These are phyloP conservation scores for Daphoenositta chrysoptera DNA, from an alignment of 2,113 vertebrate species.

Conservation along the genomic window DNA sequence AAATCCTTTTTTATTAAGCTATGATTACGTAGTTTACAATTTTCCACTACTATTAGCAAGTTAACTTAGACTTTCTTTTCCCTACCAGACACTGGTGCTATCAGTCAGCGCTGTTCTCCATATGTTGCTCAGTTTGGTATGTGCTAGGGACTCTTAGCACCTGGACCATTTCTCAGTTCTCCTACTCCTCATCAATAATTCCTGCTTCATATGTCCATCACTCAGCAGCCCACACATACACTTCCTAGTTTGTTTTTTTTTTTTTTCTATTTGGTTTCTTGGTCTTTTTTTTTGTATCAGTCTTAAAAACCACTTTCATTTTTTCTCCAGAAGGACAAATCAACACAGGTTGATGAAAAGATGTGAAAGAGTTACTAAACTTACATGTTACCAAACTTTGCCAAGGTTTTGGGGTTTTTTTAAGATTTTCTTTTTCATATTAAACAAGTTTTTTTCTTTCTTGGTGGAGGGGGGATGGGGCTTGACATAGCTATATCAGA, in stretches of 20 bases:
- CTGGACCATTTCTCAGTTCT: slow-evolving; percentile 17
- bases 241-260: not conserved
- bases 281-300: not conserved
- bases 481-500: not conserved
- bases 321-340: not conserved
- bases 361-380: not conserved
- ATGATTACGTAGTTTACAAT: not conserved
- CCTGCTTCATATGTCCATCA: not conserved
- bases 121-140: not conserved
- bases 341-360: not conserved
- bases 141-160: not conserved
- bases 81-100: not conserved
- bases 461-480: not conserved
- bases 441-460: not conserved
- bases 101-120: not conserved
- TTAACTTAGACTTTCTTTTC: not conserved
- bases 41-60: not conserved
- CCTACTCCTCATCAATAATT: slow-evolving; percentile 30
- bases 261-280: not conserved
- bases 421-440: not conserved
- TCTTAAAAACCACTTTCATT: not conserved
- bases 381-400: not conserved
- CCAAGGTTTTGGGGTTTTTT: not conserved
- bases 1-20: not conserved
- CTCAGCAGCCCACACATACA: not conserved